Base-by-base conservation (phyloP, 2,888 invertebrate species). In the Mythimna vitellina region DNA sequence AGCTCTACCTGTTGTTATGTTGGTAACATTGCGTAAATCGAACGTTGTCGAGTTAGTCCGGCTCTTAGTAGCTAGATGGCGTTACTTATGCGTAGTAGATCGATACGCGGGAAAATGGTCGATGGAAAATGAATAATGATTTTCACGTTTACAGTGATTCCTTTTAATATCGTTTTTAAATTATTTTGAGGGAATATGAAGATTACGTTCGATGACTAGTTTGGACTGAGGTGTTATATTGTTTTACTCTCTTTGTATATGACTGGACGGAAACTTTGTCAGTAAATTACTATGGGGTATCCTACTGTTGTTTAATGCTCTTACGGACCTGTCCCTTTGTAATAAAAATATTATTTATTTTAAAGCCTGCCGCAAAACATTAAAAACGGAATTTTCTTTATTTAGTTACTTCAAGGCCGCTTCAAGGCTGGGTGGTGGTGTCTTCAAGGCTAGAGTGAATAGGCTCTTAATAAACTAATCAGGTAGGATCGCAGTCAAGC, bases 1-100 rank as follows among this genome's bases (percentile, higher is more conserved):
- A 81, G 85, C 85, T 84, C 85, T 79, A 86, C 64, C 85, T 85
- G 73, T 76, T 65, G 67, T 64, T 57, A 46, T 38, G 20, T 56
- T 10, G 22, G 8, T 51, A 53, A 56, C 54, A 76, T 78, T 78
- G 70, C 70, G 42, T 56, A 49, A 57, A 75, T 72, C 62, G 46
- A 71, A 54, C 51, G 38, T 1, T 22, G 60, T 32, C 20, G 32
- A 35, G 65, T 12, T 63, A 67, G 73, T 86, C 76, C 65, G 25
- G 14, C 1, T n/a, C 17, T 38, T 9, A 61, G 20, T 38, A 70
- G 63, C 56, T 82, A 85, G 85, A 84, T 85, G 85, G 76, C 78
- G 78, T 17, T 80, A 82, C 57, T 63, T 2, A 57, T 65, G 10
- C 38, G 6, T 46, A 38, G 20, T 60, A 7, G 29, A 67, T 71